Evolutionary conservation across 2,888 invertebrate genomes (phyloP), one percentile per base, ranked within the genome.

Genomic region (Kryphioiulus occultus): DNA sequence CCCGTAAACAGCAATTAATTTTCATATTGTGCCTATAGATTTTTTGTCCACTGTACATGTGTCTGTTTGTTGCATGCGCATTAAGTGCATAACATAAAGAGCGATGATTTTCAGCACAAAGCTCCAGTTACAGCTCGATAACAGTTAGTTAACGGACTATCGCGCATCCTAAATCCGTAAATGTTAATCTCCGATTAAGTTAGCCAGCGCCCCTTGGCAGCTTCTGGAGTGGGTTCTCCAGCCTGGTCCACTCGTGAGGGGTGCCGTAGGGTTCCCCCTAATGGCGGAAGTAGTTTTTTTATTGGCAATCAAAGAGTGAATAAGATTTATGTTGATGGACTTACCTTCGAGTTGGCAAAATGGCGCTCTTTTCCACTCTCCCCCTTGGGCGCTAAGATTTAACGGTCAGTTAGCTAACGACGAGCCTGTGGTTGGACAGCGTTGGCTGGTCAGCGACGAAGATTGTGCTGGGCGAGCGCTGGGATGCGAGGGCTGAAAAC

Each of bases 381-480:
- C 78, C 68, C 78, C 78, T n/a, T 0, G 30, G 78, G 78, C 78
- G 30, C 78, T 30, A 15, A 30, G 26, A 78, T 30, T 78, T 78
- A 78, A 78, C 78, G 78, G 78, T 78, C 78, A 78, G 78, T 78
- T 78, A 78, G 78, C 78, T 78, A 78, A 78, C 78, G 78, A 30
- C 78, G 78, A 30, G 26, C 7, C 30, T 78, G 78, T 78, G 78
- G 53, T 53, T 53, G 53, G 53, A n/a, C 53, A n/a, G n/a, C 53
- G 53, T n/a, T 15, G 30, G 78, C 78, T 30, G 78, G 78, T 78
- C 78, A 78, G 78, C 78, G 10, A 2, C 78, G 30, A 78, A 30
- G 30, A 30, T 30, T 78, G 30, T 78, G 78, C 78, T 78, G 78
- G 78, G 26, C 78, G 30, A 78, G 26, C 78, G 78, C 30, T 15